These are phyloP conservation scores for Brachypteracias leptosomus DNA, from an alignment of 2,113 vertebrate genomes.

Conservation along the genomic window DNA sequence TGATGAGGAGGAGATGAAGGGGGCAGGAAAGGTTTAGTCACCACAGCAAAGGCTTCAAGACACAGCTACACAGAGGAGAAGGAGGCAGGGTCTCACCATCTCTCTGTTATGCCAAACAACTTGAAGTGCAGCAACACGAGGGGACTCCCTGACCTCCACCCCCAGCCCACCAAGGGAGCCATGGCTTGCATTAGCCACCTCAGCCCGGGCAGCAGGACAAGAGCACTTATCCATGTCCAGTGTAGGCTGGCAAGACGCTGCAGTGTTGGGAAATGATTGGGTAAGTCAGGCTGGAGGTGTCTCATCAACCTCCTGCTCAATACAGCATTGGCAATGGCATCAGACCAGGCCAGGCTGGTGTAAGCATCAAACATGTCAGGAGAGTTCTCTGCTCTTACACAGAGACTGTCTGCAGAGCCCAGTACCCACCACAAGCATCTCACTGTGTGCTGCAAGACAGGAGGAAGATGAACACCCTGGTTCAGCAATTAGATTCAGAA, in stretches of 20 bases:
- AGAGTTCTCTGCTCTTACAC: not conserved
- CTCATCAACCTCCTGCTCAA: not conserved
- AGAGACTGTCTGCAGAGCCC: not conserved
- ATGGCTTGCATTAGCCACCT: not conserved
- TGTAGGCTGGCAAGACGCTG: not conserved
- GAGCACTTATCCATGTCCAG: not conserved
- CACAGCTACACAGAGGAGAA: not conserved
- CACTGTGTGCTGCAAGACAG: not conserved
- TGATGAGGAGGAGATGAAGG: not conserved
- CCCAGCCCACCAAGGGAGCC: not conserved
- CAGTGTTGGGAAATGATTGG: not conserved
- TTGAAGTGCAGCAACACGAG: accelerated
- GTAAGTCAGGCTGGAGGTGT: not conserved
- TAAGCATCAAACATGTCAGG: not conserved
- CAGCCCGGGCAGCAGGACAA: not conserved
- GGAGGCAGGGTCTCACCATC: not conserved
- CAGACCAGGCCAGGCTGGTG: not conserved
- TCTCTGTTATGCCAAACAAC: no score
- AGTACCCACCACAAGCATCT: not conserved
- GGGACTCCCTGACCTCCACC: not conserved
- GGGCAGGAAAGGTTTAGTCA: not conserved
- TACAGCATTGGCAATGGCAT: not conserved
- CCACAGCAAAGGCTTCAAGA: not conserved
- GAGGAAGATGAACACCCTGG: not conserved
- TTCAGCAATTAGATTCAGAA: not conserved